phyloP scores from a whole-genome alignment of 1,140 invertebrate species.

The Musca vetustissima region DNA sequence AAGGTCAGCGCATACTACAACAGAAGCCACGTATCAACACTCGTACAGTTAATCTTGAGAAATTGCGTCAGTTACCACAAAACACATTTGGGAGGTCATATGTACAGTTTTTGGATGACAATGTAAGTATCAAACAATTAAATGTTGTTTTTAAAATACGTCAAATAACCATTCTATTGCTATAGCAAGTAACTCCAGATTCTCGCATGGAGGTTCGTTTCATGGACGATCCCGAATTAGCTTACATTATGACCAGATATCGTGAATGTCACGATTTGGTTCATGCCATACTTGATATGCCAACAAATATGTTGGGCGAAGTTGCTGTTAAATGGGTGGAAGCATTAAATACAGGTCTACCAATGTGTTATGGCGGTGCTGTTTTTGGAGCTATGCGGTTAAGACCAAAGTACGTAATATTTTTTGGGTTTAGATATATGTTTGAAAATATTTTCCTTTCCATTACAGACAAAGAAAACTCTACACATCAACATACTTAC shows the following conservation, averaged over 20 bases:
- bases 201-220: conserved; percentile 85
- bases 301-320: conserved; percentile 91
- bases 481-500: conserved; percentile 78
- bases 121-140: conserved; percentile 60
- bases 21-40: conserved; percentile 88
- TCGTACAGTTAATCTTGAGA: conserved; percentile 74
- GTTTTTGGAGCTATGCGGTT: conserved; percentile 83
- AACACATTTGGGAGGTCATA: conserved; percentile 85
- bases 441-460: conserved; percentile 21
- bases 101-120: conserved; percentile 75
- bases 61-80: conserved; percentile 70
- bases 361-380: conserved; percentile 87
- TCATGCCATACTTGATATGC: conserved; percentile 89
- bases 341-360: conserved; percentile 84
- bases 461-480: conserved; percentile 73
- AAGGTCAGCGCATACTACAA: conserved; percentile 72
- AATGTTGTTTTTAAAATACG: too few species aligned
- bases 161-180: too few species aligned
- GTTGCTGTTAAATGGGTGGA: conserved; percentile 98
- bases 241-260: conserved; percentile 96
- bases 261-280: conserved; percentile 95
- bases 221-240: conserved; percentile 85
- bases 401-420: conserved; percentile 69
- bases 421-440: not conserved
- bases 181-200: conserved; percentile 90